Conservation (phyloP, 2,888 invertebrate species). For the Microctonus brassicae region DNA sequence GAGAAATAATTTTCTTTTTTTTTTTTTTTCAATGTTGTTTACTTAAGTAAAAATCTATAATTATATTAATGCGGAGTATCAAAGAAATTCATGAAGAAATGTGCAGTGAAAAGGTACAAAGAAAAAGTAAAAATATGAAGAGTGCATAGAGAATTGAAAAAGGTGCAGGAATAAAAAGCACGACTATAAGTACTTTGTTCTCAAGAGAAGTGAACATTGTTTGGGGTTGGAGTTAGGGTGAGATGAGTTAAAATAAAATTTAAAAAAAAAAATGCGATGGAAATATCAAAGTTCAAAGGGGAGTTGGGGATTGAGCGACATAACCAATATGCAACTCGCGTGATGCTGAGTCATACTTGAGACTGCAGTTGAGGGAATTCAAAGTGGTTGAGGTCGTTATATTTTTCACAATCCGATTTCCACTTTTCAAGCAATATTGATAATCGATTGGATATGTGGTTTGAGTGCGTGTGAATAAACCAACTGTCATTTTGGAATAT, state of each 20-base stretch:
- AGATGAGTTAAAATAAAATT: neutral
- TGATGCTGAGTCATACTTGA: slow-evolving; percentile 4
- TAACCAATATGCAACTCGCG: slow-evolving; percentile 8
- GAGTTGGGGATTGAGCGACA: neutral
- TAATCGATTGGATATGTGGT: neutral
- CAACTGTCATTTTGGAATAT: neutral
- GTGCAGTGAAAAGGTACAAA: neutral
- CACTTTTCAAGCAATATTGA: slow-evolving; percentile 2
- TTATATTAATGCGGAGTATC: neutral
- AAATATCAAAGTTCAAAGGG: slow-evolving; percentile 11
- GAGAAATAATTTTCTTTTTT: too few species aligned
- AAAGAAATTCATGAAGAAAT: neutral
- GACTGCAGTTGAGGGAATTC: neutral
- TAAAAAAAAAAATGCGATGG: slow-evolving; percentile 18
- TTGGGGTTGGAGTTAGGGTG: neutral
- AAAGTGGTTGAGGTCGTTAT: slow-evolving; percentile 7
- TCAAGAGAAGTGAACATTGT: neutral
- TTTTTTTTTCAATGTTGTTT: neutral
- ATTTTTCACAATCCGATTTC: neutral
- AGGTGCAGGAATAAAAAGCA: slow-evolving; percentile 32
- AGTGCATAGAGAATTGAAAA: slow-evolving; percentile 8
- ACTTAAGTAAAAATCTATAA: neutral
- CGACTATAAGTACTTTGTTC: neutral
- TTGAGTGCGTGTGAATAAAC: neutral
- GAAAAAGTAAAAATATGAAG: slow-evolving; percentile 17